Evolutionary conservation across 2,888 invertebrate species (phyloP), one percentile per base, ranked within the genome.

Genomic region (Pristionchus exspectatus): DNA sequence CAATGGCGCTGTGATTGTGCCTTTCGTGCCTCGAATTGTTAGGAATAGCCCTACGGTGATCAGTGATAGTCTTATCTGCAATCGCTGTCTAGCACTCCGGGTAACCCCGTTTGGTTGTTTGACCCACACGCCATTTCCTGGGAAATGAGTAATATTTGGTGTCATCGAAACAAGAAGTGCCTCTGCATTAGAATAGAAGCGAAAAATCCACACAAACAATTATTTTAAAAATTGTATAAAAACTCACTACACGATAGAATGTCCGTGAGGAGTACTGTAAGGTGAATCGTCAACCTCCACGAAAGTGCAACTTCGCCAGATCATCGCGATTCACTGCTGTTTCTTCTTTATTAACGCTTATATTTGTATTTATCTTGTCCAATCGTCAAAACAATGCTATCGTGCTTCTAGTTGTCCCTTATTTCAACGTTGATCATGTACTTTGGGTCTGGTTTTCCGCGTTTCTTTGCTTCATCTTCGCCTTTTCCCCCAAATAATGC

Each of bases 231-330:
- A 44, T 27, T 12, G 54, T 9, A 1, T 18, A 9, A 30, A 84
- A 84, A 56, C 30, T 30, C 84, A 84, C 24, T 84, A 12, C 56
- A 16, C 56, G 84, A 56, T 84, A 50, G 30, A 2, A 30, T 30
- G 56, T 30, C 84, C 33, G 33, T 50, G 27, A 44, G n/a, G 81
- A 2, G 12, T 56, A 84, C 84, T 84, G 84, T 84, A 84, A 30
- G 56, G 1, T 1, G 10, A 30, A 56, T 54, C 84, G 56, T 54
- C 84, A 56, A 84, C n/a, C 84, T 84, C 30, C n/a, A 7, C 27
- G 2, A 84, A n/a, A 84, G 54, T 84, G n/a, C 84, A 30, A 0
- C 56, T 44, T 56, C 44, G 33, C 44, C 84, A 27, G 56, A 54
- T 38, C 84, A 56, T 44, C 77, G 44, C 77, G n/a, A 4, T 84